These are phyloP conservation scores for Melangyna quadrimaculata DNA, from an alignment of 2,888 invertebrate species.

Conservation along the genomic window DNA sequence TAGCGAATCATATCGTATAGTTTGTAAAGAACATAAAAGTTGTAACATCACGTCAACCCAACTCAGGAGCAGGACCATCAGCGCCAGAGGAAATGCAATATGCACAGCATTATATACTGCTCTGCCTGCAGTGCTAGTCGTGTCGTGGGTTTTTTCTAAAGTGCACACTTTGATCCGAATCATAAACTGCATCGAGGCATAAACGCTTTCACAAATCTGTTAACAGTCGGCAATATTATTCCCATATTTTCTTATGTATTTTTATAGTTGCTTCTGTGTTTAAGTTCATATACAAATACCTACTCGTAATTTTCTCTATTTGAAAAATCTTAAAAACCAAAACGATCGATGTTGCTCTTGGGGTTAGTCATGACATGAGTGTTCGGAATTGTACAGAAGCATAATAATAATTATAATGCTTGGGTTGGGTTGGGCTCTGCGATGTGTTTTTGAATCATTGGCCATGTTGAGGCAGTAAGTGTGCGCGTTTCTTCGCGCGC, in stretches of 20 bases:
- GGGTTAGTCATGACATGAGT: conserved; percentile 1
- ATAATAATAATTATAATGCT: conserved; percentile 40
- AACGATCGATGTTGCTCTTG: conserved; percentile 45
- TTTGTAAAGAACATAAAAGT: conserved; percentile 63
- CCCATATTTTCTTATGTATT: conserved; percentile 63
- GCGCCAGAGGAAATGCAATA: conserved; percentile 49
- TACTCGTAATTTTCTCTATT: conserved; percentile 65
- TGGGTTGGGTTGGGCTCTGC: not conserved
- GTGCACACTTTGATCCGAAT: conserved; percentile 66
- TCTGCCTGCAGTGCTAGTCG: not conserved
- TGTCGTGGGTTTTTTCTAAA: conserved; percentile 40
- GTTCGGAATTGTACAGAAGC: conserved; percentile 31
- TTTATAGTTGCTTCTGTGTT: conserved; percentile 31
- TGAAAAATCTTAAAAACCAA: conserved; percentile 49
- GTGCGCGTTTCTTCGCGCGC: conserved; percentile 54
- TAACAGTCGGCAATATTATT: conserved; percentile 80
- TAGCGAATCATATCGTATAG: conserved; percentile 46
- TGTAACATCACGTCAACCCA: conserved; percentile 8
- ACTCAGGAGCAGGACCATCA: not conserved
- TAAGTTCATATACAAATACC: conserved; percentile 38
- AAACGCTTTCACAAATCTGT: conserved; percentile 79
- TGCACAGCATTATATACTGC: conserved; percentile 17
- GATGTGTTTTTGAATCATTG: conserved; percentile 56
- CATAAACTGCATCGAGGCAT: conserved; percentile 72
- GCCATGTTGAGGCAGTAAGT: conserved; percentile 60